These are phyloP conservation scores for Syngnathoides biaculeatus DNA, from an alignment of 2,113 vertebrate species.

Conservation along the genomic window DNA sequence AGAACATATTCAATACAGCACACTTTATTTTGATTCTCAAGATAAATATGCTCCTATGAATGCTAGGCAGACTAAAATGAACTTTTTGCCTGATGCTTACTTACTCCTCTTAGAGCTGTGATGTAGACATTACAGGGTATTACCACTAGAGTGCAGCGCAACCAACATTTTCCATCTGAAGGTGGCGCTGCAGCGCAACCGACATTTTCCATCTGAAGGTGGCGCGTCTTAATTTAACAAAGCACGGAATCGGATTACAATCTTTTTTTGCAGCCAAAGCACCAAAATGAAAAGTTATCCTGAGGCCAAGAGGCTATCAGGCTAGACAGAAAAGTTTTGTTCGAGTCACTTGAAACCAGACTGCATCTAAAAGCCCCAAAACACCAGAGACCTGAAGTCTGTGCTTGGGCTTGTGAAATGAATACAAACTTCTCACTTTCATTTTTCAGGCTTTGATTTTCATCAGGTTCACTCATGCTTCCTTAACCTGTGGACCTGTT, in stretches of 20 bases:
- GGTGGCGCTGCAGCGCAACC: conserved; percentile 17
- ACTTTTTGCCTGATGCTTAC: background rate
- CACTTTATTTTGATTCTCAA: too few relatives aligned
- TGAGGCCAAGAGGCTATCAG: background rate
- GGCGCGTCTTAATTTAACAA: background rate
- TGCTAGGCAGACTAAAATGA: background rate
- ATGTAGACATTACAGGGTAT: background rate
- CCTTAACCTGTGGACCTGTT: background rate
- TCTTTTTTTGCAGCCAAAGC: background rate
- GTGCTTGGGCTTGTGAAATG: background rate
- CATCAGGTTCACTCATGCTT: background rate
- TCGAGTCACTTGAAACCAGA: conserved; percentile 2
- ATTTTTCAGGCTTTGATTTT: background rate
- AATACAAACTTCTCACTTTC: background rate
- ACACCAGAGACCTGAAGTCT: background rate
- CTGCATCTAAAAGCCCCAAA: background rate
- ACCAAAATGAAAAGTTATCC: background rate
- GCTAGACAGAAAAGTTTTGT: conserved; percentile 5
- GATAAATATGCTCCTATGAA: too few relatives aligned
- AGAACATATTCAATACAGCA: background rate
- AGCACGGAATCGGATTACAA: background rate
- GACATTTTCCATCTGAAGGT: background rate
- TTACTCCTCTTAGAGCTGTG: background rate
- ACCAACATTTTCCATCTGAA: background rate
- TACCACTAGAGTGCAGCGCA: conserved; percentile 46